phyloP scores from a whole-genome alignment of 2,113 vertebrate genomes.

The Lophura nycthemera region DNA sequence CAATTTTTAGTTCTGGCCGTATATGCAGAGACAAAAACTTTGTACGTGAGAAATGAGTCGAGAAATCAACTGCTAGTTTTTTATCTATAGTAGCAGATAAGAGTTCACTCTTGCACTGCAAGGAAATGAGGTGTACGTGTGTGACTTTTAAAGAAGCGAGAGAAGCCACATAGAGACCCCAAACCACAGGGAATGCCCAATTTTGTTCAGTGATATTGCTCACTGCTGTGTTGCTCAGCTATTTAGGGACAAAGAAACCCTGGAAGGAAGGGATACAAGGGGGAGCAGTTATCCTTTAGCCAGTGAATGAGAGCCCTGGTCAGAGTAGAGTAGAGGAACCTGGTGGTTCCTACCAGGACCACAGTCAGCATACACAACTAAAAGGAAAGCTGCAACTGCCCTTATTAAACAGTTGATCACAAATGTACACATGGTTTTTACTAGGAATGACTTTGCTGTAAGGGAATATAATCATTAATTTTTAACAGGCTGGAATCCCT shows the following conservation, averaged over 20 bases:
- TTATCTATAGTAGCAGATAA: background rate
- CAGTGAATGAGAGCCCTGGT: background rate
- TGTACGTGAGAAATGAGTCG: background rate
- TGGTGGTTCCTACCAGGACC: background rate
- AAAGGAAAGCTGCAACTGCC: background rate
- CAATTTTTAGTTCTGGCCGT: background rate
- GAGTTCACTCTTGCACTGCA: background rate
- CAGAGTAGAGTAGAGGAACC: background rate
- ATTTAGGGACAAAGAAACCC: background rate
- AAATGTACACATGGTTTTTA: background rate
- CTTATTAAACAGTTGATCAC: background rate
- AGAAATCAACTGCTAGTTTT: background rate
- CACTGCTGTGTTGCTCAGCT: background rate
- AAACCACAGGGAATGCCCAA: fast-evolving
- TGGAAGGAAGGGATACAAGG: background rate
- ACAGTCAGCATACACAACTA: background rate
- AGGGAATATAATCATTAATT: background rate
- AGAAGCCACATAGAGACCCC: background rate
- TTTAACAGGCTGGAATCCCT: background rate
- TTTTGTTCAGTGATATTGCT: background rate
- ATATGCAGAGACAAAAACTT: background rate
- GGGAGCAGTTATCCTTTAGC: background rate
- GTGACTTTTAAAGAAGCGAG: background rate
- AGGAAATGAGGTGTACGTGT: background rate
- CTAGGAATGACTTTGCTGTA: background rate